Evolutionary conservation across 2,113 vertebrate species (phyloP).

Genomic region (Larimichthys polyactis): DNA sequence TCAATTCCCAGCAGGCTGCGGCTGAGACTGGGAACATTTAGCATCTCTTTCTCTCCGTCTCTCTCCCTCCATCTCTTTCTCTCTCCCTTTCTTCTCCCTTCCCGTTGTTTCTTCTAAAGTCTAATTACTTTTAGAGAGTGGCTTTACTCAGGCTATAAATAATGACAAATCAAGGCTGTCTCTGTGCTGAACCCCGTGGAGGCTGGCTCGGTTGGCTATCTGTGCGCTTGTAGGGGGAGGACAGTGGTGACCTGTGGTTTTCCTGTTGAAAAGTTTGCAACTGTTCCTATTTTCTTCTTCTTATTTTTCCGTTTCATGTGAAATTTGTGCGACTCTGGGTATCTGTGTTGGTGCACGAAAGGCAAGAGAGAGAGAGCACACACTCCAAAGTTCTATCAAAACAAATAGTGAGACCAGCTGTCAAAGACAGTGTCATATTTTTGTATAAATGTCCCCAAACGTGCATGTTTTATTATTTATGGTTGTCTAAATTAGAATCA

Average conservation of each 20-base stretch:
- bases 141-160: slow-evolving; percentile 75
- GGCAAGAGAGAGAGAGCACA: neutral
- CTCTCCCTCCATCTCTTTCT: neutral
- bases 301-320: neutral
- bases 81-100: slow-evolving; percentile 23
- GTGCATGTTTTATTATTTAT: neutral
- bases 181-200: slow-evolving; percentile 23
- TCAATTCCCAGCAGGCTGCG: slow-evolving; percentile 70
- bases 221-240: neutral
- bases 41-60: slow-evolving; percentile 27
- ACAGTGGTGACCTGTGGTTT: neutral
- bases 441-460: neutral
- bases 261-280: slow-evolving; percentile 13
- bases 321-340: slow-evolving; percentile 1
- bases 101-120: slow-evolving; percentile 68
- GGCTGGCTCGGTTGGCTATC: slow-evolving; percentile 27
- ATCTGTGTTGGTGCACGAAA: neutral
- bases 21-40: slow-evolving; percentile 65
- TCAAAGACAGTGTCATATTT: neutral
- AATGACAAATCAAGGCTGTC: slow-evolving; percentile 74
- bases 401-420: neutral
- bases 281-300: neutral
- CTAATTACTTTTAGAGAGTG: slow-evolving; percentile 78
- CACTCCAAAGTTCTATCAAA: neutral
- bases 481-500: neutral